A percentile compares a stretch with the other conserved stretches of the same genome.
These are phyloP conservation scores for Pterobdella sp. DNA, from an alignment of 2,888 invertebrate species.

Conservation along the genomic window DNA sequence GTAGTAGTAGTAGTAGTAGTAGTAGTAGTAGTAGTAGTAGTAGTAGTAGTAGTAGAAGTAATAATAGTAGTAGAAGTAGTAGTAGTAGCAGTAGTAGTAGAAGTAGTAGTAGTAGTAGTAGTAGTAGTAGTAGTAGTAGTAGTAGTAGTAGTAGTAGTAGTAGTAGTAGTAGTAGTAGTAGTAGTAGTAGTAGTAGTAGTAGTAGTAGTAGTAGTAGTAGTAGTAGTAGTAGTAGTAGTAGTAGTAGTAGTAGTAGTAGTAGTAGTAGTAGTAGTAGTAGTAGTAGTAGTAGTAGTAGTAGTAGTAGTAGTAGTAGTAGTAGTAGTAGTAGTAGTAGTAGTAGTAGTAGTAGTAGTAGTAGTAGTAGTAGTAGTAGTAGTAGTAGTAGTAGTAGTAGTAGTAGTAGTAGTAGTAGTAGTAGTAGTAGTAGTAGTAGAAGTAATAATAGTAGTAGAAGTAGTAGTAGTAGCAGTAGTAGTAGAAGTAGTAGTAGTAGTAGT, in stretches of 20 bases:
- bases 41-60: neutral
- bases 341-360: conserved; percentile 1
- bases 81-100: neutral
- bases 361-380: neutral
- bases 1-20: conserved; percentile 1
- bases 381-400: conserved; percentile 1
- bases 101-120: neutral
- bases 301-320: neutral
- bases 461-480: conserved; percentile 14
- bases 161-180: neutral
- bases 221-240: conserved; percentile 1
- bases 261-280: conserved; percentile 1
- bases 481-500: conserved; percentile 13
- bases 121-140: conserved; percentile 1
- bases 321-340: neutral
- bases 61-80: neutral
- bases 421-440: neutral
- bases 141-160: conserved; percentile 1
- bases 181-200: conserved; percentile 1
- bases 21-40: conserved; percentile 1
- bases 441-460: neutral
- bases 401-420: conserved; percentile 1
- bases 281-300: neutral
- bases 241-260: neutral
- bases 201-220: conserved; percentile 1